A percentile compares a stretch with the other conserved stretches of the same genome.
These are phyloP conservation scores for Synanthedon andrenaeformis DNA, from an alignment of 2,888 invertebrate genomes.

Conservation along the genomic window DNA sequence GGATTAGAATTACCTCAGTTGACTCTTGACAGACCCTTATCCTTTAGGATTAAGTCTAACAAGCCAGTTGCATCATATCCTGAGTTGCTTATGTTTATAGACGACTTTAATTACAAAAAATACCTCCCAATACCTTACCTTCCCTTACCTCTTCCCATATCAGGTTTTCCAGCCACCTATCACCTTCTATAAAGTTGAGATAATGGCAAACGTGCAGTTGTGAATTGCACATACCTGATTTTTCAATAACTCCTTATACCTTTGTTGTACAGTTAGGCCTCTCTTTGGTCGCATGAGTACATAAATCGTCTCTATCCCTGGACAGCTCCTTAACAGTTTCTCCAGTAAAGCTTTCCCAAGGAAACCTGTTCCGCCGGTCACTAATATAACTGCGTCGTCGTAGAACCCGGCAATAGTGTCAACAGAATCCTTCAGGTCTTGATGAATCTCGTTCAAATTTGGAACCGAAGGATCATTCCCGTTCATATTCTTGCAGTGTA, in stretches of 20 bases:
- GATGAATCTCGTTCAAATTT: constrained; percentile 10
- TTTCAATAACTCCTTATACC: constrained; percentile 80
- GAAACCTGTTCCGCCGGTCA: constrained; percentile 86
- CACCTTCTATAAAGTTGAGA: too few species aligned
- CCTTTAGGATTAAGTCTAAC: too few species aligned
- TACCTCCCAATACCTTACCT: too few species aligned
- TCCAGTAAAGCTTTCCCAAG: constrained; percentile 94
- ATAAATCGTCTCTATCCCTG: constrained; percentile 81
- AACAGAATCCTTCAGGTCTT: constrained; percentile 9
- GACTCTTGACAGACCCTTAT: too few species aligned
- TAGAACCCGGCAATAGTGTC: constrained; percentile 63
- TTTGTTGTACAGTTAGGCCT: constrained; percentile 76
- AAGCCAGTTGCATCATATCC: too few species aligned
- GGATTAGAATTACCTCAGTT: too few species aligned
- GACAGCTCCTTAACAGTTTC: constrained; percentile 89
- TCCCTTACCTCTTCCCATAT: too few species aligned
- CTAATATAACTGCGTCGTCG: constrained; percentile 60
- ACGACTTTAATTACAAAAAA: too few species aligned
- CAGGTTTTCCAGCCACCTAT: too few species aligned
- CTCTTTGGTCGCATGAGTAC: constrained; percentile 82
- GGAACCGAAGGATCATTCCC: constrained; percentile 41
- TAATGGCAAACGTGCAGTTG: too few species aligned
- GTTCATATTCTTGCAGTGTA: constrained; percentile 29
- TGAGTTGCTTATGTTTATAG: too few species aligned
- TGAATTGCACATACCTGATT: constrained; percentile 63